Conservation (phyloP, 1,140 invertebrate genomes). For the Diachasma alloeum region DNA sequence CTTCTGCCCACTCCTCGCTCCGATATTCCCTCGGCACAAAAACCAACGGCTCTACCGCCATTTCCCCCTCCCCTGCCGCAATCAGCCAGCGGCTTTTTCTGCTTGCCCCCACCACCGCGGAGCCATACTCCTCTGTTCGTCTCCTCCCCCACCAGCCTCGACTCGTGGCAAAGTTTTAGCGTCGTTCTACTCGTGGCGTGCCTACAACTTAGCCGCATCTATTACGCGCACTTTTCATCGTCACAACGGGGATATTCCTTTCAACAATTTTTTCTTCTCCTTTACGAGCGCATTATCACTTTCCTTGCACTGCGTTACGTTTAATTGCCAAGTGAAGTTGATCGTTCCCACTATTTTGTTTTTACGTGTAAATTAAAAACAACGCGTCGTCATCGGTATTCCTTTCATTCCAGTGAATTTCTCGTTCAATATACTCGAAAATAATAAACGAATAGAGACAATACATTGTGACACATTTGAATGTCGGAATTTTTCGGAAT, state of each 20-base stretch:
- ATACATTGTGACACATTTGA: background rate
- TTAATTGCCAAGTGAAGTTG: background rate
- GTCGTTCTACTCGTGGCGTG: slow-evolving; percentile 56
- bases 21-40: background rate
- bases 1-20: background rate
- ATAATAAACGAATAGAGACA: no score
- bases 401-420: background rate
- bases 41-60: slow-evolving; percentile 11
- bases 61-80: background rate
- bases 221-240: slow-evolving; percentile 52
- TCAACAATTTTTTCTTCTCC: background rate
- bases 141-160: slow-evolving; percentile 31
- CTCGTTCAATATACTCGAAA: background rate
- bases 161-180: slow-evolving; percentile 62
- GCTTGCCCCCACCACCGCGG: slow-evolving; percentile 24
- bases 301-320: background rate
- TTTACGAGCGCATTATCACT: background rate
- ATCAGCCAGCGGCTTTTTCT: background rate
- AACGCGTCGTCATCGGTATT: no score
- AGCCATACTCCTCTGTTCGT: slow-evolving; percentile 10
- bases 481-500: background rate
- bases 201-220: slow-evolving; percentile 56
- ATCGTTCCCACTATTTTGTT: background rate
- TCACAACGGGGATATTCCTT: slow-evolving; percentile 16
- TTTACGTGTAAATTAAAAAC: background rate